Conservation (phyloP, 1,140 invertebrate species). For the Bathynomus jamesi region DNA sequence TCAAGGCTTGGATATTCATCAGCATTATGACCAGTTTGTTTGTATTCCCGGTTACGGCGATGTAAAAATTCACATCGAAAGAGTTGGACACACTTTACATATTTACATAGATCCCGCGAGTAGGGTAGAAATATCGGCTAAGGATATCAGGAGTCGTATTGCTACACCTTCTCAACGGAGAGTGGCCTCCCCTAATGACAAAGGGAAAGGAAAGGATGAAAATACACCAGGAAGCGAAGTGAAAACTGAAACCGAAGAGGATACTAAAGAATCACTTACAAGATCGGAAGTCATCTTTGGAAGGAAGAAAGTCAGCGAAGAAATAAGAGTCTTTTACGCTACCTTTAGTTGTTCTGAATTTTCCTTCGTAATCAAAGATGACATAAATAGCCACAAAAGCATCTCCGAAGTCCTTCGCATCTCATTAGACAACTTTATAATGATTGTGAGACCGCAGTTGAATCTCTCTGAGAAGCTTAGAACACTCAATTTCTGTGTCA, state of each 20-base stretch:
- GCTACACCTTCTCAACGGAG: conserved; percentile 1
- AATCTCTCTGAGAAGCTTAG: conserved; percentile 24
- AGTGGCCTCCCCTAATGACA: background rate
- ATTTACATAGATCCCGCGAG: conserved; percentile 57
- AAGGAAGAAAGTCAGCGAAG: conserved; percentile 2
- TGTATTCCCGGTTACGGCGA: conserved; percentile 58
- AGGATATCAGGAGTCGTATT: conserved; percentile 52
- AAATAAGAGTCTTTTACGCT: conserved; percentile 26
- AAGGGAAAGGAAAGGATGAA: background rate
- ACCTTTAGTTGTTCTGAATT: conserved; percentile 27
- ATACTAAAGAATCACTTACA: background rate
- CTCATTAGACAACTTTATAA: conserved; percentile 25
- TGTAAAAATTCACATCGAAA: conserved; percentile 59
- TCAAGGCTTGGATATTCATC: conserved; percentile 42
- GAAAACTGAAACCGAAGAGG: background rate
- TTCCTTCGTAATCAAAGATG: conserved; percentile 28
- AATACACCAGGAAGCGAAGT: background rate
- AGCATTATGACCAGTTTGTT: conserved; percentile 55
- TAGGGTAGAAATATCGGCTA: conserved; percentile 59
- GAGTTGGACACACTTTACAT: conserved; percentile 49
- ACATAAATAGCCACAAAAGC: conserved; percentile 25
- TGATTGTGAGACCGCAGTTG: conserved; percentile 26
- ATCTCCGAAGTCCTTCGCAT: conserved; percentile 24
- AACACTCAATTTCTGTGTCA: conserved; percentile 23
- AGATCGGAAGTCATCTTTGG: background rate